Evolutionary conservation across 2,888 invertebrate genomes (phyloP).

Genomic region (Zele albiditarsus): DNA sequence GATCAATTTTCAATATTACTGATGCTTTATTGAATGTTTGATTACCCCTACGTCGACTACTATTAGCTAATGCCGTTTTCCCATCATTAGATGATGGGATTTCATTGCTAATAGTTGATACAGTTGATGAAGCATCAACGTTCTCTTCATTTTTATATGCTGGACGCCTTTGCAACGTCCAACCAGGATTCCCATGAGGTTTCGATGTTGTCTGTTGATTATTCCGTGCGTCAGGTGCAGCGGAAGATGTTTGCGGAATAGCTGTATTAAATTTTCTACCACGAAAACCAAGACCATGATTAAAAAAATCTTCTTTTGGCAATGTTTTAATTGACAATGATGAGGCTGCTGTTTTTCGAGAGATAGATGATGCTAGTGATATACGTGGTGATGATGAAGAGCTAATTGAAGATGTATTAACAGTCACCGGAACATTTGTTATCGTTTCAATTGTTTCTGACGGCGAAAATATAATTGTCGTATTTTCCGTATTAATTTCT

Average conservation of each 20-base stretch:
- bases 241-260: slow-evolving; percentile 21
- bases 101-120: slow-evolving; percentile 52
- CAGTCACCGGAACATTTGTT: neutral
- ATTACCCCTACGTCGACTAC: slow-evolving; percentile 52
- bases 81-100: slow-evolving; percentile 52
- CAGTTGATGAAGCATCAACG: slow-evolving; percentile 29
- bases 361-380: slow-evolving; percentile 10
- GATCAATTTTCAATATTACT: slow-evolving; percentile 42
- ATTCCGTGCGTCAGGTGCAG: slow-evolving; percentile 37
- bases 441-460: slow-evolving; percentile 35
- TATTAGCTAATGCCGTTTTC: slow-evolving; percentile 34
- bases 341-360: slow-evolving; percentile 39
- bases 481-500: slow-evolving; percentile 26
- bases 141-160: slow-evolving; percentile 38
- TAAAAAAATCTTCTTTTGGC: slow-evolving; percentile 64
- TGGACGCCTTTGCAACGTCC: slow-evolving; percentile 65
- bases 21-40: slow-evolving; percentile 57
- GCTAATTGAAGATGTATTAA: neutral
- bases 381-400: neutral
- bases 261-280: slow-evolving; percentile 57
- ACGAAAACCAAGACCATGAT: slow-evolving; percentile 66
- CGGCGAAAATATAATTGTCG: slow-evolving; percentile 8
- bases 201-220: slow-evolving; percentile 21
- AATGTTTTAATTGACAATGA: slow-evolving; percentile 33
- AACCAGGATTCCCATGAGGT: slow-evolving; percentile 61